Conservation (phyloP, 2,797 vertebrate species). For the Mallotus villosus region DNA sequence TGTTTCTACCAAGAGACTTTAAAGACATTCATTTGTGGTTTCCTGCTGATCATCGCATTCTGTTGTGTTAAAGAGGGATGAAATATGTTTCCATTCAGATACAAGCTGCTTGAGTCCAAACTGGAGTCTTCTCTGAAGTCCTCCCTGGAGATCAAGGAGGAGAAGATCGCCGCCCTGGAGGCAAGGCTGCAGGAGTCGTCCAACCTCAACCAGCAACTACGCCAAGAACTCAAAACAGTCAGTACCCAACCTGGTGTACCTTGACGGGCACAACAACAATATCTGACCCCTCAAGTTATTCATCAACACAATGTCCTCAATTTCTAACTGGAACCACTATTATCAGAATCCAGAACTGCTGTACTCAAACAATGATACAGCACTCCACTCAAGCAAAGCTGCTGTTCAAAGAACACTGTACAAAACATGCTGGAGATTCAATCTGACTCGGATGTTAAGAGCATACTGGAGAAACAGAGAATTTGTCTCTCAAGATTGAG, state of each 20-base stretch:
- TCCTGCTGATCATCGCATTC: slow-evolving; percentile 10
- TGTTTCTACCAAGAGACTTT: neutral
- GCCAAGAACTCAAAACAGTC: slow-evolving; percentile 97
- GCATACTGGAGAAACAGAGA: neutral
- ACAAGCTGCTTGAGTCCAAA: slow-evolving; percentile 93
- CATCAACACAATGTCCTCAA: neutral
- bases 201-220: slow-evolving; percentile 95
- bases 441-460: neutral
- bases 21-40: neutral
- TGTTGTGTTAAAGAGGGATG: neutral
- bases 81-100: slow-evolving; percentile 70
- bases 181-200: slow-evolving; percentile 96
- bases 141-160: slow-evolving; percentile 97
- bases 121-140: slow-evolving; percentile 95
- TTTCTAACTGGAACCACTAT: neutral
- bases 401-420: slow-evolving; percentile 14
- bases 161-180: slow-evolving; percentile 97
- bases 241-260: slow-evolving; percentile 44
- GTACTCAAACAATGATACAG: neutral
- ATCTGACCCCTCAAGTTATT: neutral
- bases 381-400: neutral
- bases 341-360: neutral
- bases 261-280: neutral
- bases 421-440: slow-evolving; percentile 6
- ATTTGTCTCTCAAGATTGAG: slow-evolving; percentile 25